Percentiles rank a stretch among this genome's conserved stretches.
Conservation (phyloP, 37 sponge, comb jelly and placozoan species). For the Haliclona indistincta region DNA sequence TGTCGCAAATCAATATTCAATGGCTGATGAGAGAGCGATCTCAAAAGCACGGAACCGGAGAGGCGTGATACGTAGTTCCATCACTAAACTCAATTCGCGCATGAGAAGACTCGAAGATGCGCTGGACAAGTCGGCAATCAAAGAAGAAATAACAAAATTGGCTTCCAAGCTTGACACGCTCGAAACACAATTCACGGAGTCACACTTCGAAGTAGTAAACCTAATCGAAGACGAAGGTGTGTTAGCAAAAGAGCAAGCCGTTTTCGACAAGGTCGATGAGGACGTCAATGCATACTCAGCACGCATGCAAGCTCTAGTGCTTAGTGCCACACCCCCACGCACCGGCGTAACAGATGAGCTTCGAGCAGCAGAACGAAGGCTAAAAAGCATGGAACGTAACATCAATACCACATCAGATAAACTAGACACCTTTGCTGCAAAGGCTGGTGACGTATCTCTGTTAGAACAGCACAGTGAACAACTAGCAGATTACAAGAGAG, state of each 20-base stretch:
- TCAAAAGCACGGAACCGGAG: no score
- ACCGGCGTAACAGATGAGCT: neutral
- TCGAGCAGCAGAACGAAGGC: neutral
- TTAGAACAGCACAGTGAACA: conserved; percentile 2
- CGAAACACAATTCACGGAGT: neutral
- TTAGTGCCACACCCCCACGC: neutral
- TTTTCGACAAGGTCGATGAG: conserved; percentile 3
- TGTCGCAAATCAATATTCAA: no score
- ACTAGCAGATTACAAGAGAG: conserved; percentile 4
- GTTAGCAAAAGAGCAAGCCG: neutral
- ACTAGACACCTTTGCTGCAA: neutral
- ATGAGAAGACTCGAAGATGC: neutral
- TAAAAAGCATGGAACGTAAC: neutral
- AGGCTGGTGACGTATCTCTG: neutral
- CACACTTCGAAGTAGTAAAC: neutral
- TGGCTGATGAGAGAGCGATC: no score
- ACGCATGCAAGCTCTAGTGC: neutral
- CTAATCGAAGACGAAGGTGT: conserved; percentile 1
- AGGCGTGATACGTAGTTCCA: conserved; percentile 1
- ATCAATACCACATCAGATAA: neutral
- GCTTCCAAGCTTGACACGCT: neutral
- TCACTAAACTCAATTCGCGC: conserved; percentile 2
- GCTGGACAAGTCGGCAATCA: neutral
- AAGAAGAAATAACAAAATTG: neutral
- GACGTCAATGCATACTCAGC: neutral